phyloP scores from a whole-genome alignment of 2,113 vertebrate genomes.

The Tursiops truncatus region DNA sequence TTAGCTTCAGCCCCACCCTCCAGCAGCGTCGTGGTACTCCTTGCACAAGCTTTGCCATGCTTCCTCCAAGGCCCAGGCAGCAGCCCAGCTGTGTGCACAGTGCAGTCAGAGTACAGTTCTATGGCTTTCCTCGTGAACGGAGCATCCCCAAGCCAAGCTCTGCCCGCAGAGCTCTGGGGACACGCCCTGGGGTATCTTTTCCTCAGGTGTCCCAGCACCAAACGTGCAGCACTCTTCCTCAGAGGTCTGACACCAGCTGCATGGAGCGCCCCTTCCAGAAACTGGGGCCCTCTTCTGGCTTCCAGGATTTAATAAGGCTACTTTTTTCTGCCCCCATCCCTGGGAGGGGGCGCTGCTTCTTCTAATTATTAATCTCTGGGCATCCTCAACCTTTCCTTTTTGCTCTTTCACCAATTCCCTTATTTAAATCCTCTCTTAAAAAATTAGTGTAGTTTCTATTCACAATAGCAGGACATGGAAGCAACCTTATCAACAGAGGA shows the following conservation, averaged over 20 bases:
- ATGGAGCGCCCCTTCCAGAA: not conserved
- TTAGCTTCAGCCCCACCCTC: not conserved
- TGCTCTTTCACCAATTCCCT: not conserved
- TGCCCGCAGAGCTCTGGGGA: not conserved
- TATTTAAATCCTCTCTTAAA: not conserved
- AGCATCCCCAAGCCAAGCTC: not conserved
- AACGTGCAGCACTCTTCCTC: too few relatives aligned
- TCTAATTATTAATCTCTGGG: not conserved
- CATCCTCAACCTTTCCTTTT: not conserved
- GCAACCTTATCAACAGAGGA: too few relatives aligned
- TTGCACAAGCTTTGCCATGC: not conserved
- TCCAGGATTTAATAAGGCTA: not conserved
- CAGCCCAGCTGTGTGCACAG: not conserved
- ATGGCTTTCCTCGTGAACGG: accelerated
- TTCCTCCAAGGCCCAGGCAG: not conserved
- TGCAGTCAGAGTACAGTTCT: not conserved
- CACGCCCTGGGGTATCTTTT: not conserved
- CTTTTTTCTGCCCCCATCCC: too few relatives aligned
- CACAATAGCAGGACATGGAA: too few relatives aligned
- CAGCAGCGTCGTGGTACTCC: not conserved
- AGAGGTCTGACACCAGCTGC: not conserved
- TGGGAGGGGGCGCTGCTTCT: not conserved
- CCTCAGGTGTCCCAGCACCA: not conserved
- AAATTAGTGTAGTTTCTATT: not conserved
- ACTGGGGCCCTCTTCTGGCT: not conserved